Base-by-base conservation (phyloP, 2,888 invertebrate genomes). In the Dolichopus griseipennis region DNA sequence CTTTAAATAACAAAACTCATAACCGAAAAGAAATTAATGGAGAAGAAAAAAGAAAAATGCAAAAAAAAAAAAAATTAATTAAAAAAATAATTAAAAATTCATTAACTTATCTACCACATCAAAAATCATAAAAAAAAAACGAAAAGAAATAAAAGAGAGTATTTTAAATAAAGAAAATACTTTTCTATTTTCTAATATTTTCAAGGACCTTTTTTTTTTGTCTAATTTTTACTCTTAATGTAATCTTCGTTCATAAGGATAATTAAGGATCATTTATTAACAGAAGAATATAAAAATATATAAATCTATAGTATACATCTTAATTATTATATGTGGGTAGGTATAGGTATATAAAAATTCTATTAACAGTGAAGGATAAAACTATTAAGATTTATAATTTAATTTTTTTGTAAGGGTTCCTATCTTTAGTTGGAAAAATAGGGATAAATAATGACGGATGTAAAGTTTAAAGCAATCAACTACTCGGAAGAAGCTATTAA, bases 231-330 rank as follows among this genome's bases (percentile, higher is more conserved):
- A 52, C 52, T 52, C 18, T 52, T 52, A 52, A 52, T 52, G 12
- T 52, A 52, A 52, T 52, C n/a, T 52, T 52, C 52, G 9, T 37
- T 18, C 52, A 52, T 52, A 52, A 52, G 52, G 52, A 52, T 52
- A 52, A 52, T 52, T 52, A 52, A 52, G 52, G 52, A 52, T 52
- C 18, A 52, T n/a, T 52, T 52, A 52, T 52, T 52, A 52, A 52
- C 9, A 6, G 15, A 12, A n/a, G 52, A 18, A 52, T 52, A 27
- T n/a, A 3, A 12, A 12, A 18, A 52, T 52, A n/a, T 52, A 52
- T 41, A 12, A 41, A 41, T 18, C 52, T 41, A 41, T 41, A 27
- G 8, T 15, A 7, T 41, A 41, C 27, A 41, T 9, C 1, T 15
- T 41, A 41, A 41, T 41, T 41, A 41, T 41, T 41, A 12, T 12